Percentiles rank a stretch among this genome's conserved stretches.
phyloP scores from a whole-genome alignment of 2,797 vertebrate genomes.

The Microcaecilia unicolor region DNA sequence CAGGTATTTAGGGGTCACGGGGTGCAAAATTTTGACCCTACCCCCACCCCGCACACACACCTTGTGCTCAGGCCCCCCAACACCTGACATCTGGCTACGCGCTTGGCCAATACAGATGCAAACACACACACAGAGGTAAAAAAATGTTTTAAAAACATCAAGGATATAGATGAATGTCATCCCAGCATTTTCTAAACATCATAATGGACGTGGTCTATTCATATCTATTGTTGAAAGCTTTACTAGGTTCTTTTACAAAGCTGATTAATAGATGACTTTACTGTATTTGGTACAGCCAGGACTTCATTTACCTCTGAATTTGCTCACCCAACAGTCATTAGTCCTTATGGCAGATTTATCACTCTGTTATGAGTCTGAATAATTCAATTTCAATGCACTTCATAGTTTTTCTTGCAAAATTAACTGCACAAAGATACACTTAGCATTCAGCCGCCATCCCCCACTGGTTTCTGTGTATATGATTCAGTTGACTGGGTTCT shows the following conservation, averaged over 20 bases:
- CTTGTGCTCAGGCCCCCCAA: too few species aligned
- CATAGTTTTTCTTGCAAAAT: constrained; percentile 7
- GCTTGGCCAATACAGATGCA: too few species aligned
- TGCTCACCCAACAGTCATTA: background rate
- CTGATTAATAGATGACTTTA: background rate
- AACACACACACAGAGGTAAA: too few species aligned
- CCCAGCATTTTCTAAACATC: background rate
- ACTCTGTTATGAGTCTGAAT: background rate
- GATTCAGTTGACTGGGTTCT: constrained; percentile 9
- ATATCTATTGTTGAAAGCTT: background rate
- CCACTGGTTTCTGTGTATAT: constrained; percentile 15
- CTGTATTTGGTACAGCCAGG: background rate
- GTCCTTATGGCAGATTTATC: background rate
- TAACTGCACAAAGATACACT: constrained; percentile 1
- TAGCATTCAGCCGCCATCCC: background rate
- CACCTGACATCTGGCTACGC: too few species aligned
- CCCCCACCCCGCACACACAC: too few species aligned
- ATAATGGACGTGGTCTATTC: background rate
- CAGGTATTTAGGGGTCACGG: too few species aligned
- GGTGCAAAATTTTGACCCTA: too few species aligned
- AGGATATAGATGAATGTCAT: background rate
- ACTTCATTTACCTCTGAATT: background rate
- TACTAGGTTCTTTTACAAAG: too few species aligned
- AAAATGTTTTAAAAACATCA: too few species aligned
- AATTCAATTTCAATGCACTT: constrained; percentile 4